These are phyloP conservation scores for Brachionus angularis DNA, from an alignment of 1,140 invertebrate genomes.

Conservation along the genomic window DNA sequence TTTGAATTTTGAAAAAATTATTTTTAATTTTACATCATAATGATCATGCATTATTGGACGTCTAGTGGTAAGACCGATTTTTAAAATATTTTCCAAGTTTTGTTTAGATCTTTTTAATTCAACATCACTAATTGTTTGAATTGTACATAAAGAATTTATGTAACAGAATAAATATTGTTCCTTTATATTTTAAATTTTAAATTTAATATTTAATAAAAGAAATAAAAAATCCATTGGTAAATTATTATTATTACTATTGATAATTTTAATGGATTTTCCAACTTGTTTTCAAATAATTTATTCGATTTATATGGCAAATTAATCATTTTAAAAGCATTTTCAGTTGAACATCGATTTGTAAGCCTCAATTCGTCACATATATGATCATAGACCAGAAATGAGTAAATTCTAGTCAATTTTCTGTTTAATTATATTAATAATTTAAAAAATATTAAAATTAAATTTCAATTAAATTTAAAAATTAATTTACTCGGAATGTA, in stretches of 20 bases:
- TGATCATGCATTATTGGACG: conserved; percentile 22
- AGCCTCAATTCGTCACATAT: conserved; percentile 18
- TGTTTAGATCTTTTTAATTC: not conserved
- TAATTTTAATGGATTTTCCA: conserved; percentile 1
- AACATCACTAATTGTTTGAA: conserved; percentile 13
- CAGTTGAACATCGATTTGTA: conserved; percentile 32
- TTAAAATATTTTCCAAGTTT: not conserved
- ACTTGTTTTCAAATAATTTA: not conserved
- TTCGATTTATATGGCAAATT: conserved; percentile 1
- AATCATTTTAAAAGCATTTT: conserved; percentile 41
- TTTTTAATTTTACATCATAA: not conserved
- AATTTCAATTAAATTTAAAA: too few relatives aligned
- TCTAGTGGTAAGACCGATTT: not conserved
- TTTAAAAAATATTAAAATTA: not conserved
- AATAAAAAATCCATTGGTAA: not conserved
- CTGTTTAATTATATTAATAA: not conserved
- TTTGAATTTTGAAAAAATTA: not conserved
- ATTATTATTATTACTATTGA: not conserved
- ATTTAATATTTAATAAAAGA: not conserved
- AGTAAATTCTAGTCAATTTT: conserved; percentile 10
- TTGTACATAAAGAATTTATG: not conserved
- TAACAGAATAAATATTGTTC: conserved; percentile 25
- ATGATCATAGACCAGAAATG: conserved; percentile 29
- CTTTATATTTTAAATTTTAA: too few relatives aligned
- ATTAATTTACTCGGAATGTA: conserved; percentile 36